Evolutionary conservation across 2,113 vertebrate species (phyloP).

Genomic region (Bothrops jararaca): DNA sequence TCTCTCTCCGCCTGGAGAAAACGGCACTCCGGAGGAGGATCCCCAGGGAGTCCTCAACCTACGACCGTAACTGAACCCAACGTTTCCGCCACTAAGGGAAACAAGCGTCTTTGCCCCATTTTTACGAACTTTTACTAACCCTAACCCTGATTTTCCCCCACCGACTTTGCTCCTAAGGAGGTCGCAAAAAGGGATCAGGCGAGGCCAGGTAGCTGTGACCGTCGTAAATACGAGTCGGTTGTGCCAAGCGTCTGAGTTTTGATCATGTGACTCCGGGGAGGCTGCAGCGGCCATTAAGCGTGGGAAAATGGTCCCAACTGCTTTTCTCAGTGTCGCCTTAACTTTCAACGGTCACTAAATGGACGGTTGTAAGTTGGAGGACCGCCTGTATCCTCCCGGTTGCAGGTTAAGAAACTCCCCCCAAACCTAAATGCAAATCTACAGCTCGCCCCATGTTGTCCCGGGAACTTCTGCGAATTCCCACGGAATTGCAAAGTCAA

Average conservation of each 20-base stretch:
- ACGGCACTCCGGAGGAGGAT: fast-evolving
- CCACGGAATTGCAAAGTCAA: background rate
- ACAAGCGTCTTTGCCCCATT: fast-evolving
- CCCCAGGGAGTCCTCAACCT: background rate
- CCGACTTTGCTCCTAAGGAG: background rate
- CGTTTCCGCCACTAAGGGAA: background rate
- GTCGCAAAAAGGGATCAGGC: background rate
- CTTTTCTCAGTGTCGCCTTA: background rate
- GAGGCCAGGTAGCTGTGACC: no score
- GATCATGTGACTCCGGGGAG: background rate
- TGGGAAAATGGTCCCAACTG: no score
- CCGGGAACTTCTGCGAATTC: background rate
- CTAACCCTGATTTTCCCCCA: background rate
- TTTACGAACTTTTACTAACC: no score
- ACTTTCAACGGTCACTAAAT: background rate
- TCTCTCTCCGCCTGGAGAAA: background rate
- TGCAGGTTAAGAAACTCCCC: background rate
- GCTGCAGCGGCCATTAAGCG: no score
- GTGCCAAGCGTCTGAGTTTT: background rate
- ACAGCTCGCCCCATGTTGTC: background rate
- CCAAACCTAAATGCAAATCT: background rate
- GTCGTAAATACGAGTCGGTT: background rate
- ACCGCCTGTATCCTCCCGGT: background rate
- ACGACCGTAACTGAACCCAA: background rate
- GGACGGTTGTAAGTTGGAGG: background rate